These are phyloP conservation scores for Acanthosepion pharaonis DNA, from an alignment of 2,888 invertebrate genomes.

Conservation along the genomic window DNA sequence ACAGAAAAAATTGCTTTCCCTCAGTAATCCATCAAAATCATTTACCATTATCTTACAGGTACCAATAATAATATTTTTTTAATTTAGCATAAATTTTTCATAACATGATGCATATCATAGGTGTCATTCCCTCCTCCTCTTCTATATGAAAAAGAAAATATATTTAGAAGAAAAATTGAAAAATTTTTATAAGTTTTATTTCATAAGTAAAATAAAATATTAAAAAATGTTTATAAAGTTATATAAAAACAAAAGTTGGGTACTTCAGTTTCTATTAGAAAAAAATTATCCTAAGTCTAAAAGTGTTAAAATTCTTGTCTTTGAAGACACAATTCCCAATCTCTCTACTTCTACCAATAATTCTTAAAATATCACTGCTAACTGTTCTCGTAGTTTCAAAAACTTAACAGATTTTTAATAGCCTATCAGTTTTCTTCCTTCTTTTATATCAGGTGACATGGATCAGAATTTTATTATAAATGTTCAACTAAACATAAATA, in stretches of 20 bases:
- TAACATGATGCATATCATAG: too few relatives aligned
- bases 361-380: background rate
- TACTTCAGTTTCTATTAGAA: background rate
- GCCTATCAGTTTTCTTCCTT: background rate
- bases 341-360: background rate
- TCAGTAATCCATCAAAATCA: too few relatives aligned
- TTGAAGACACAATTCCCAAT: background rate
- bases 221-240: background rate
- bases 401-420: background rate
- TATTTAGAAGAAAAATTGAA: background rate
- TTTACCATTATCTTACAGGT: too few relatives aligned
- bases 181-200: background rate
- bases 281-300: background rate
- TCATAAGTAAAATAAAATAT: background rate
- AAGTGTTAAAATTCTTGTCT: background rate
- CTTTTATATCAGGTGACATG: background rate
- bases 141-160: background rate
- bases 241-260: background rate
- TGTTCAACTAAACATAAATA: background rate
- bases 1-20: too few relatives aligned
- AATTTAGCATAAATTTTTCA: too few relatives aligned
- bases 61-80: too few relatives aligned
- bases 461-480: background rate
- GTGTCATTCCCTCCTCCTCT: too few relatives aligned
- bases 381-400: background rate